Percentiles rank a stretch among this genome's conserved stretches.
Conservation (phyloP, 2,888 invertebrate species). For the Chirona hameri region DNA sequence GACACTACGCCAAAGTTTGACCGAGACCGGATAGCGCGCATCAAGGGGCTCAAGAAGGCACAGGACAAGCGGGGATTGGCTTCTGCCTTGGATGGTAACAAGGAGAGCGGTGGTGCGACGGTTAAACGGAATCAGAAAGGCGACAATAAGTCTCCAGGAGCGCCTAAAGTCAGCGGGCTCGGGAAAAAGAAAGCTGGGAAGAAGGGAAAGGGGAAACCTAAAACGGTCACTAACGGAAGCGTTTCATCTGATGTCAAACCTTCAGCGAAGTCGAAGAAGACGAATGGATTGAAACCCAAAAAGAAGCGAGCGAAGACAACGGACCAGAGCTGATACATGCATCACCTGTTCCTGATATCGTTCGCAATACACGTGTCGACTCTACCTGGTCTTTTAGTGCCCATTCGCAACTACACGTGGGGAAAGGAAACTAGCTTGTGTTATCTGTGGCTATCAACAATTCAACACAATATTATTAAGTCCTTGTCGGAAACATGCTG, state of each 20-base stretch:
- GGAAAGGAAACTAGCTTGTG: no score
- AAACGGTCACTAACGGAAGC: background rate
- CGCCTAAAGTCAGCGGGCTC: background rate
- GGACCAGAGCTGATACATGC: no score
- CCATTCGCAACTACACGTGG: no score
- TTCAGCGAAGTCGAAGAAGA: background rate
- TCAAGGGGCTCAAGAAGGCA: background rate
- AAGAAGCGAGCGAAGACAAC: background rate
- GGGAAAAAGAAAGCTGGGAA: background rate
- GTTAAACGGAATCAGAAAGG: background rate
- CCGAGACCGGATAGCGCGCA: background rate
- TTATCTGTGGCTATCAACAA: no score
- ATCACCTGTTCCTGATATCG: no score
- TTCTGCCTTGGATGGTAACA: background rate
- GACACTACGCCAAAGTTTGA: constrained; percentile 6
- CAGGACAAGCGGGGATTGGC: background rate
- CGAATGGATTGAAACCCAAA: background rate
- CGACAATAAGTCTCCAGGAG: background rate
- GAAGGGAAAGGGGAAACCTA: background rate
- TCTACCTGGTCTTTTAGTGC: no score
- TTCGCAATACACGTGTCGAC: no score
- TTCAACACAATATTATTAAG: no score
- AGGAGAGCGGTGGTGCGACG: background rate
- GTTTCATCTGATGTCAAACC: background rate
- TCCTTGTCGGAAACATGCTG: no score